A percentile compares a stretch with the other conserved stretches of the same genome.
phyloP scores from a whole-genome alignment of 1,140 invertebrate genomes.

The Drepana arcuata region DNA sequence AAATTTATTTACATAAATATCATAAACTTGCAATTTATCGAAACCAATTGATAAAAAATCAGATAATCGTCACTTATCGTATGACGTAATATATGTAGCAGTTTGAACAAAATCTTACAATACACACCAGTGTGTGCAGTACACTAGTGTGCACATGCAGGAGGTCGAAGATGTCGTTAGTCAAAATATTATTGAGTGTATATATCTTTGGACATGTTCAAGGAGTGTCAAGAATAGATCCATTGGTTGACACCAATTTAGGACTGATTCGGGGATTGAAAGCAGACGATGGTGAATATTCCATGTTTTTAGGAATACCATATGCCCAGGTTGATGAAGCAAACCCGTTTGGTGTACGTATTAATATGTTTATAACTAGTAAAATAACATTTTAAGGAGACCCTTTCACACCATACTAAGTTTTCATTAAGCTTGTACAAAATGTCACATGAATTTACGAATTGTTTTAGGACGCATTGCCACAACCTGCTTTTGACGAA shows the following conservation, averaged over 20 bases:
- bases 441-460: not conserved
- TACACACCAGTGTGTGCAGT: no score
- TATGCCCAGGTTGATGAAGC: constrained; percentile 19
- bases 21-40: no score
- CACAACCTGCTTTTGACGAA: constrained; percentile 19
- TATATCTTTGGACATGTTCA: not conserved
- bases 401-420: not conserved
- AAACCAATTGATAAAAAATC: no score
- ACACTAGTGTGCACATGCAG: no score
- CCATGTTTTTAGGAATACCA: constrained; percentile 37
- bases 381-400: not conserved
- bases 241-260: constrained; percentile 19
- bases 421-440: not conserved
- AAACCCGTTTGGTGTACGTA: constrained; percentile 33
- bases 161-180: no score
- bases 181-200: no score
- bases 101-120: no score
- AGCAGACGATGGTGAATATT: constrained; percentile 29
- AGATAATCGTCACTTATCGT: no score
- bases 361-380: not conserved
- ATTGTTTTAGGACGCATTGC: constrained; percentile 17
- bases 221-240: constrained; percentile 12
- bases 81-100: no score
- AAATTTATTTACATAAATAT: no score
- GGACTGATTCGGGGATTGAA: constrained; percentile 24